Evolutionary conservation across 2,113 vertebrate species (phyloP).

Genomic region (Cairina moschata): DNA sequence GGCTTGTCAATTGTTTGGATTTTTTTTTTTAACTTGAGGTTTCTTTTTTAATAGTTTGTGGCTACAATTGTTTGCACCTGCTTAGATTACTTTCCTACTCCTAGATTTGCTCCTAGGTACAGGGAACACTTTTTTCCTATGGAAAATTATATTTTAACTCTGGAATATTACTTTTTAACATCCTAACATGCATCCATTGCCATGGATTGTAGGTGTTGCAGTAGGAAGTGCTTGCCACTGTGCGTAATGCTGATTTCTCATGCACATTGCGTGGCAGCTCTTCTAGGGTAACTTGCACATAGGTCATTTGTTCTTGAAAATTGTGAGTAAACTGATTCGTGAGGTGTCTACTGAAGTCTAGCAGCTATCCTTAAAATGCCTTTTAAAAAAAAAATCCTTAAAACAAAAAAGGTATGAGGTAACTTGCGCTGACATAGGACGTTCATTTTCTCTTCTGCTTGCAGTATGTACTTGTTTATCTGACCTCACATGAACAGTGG

Average conservation of each 20-base stretch:
- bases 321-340: background rate
- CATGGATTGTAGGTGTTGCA: background rate
- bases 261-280: slow-evolving; percentile 56
- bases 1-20: slow-evolving; percentile 27
- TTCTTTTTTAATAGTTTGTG: background rate
- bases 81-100: slow-evolving; percentile 15
- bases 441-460: background rate
- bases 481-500: background rate
- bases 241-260: slow-evolving; percentile 18
- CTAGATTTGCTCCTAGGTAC: slow-evolving; percentile 59
- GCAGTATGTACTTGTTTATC: background rate
- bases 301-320: background rate
- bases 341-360: background rate
- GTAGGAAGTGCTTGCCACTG: slow-evolving; percentile 41
- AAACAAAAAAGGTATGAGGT: background rate
- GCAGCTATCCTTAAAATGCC: background rate
- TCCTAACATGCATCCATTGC: background rate
- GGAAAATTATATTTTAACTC: slow-evolving; percentile 66
- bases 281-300: background rate
- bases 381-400: background rate
- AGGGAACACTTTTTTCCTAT: slow-evolving; percentile 67
- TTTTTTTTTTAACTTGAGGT: background rate
- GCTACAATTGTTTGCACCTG: slow-evolving; percentile 25
- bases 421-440: background rate
- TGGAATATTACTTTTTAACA: slow-evolving; percentile 46